Conservation (phyloP, 2,113 vertebrate genomes). For the Lampris incognitus region DNA sequence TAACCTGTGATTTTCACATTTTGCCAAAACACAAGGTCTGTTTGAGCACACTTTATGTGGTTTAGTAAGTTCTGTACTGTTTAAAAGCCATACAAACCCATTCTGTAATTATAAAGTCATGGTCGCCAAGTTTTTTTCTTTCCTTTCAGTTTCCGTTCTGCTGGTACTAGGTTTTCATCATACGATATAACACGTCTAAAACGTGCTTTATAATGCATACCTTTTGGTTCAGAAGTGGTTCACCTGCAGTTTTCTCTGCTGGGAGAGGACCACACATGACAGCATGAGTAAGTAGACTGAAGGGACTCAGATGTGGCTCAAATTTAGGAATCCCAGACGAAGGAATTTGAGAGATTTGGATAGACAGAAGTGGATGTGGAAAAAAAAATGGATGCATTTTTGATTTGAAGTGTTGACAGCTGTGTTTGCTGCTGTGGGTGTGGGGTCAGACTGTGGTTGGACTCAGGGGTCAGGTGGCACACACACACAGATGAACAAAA, state of each 20-base stretch:
- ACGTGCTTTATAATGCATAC: constrained; percentile 34
- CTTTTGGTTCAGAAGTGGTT: constrained; percentile 67
- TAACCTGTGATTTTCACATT: no score
- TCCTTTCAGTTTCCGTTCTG: no score
- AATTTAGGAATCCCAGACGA: constrained; percentile 61
- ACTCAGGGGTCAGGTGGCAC: constrained; percentile 73
- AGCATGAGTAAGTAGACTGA: constrained; percentile 44
- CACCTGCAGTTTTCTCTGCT: constrained; percentile 75
- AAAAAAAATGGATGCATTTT: background rate
- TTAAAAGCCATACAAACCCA: no score
- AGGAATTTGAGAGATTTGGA: constrained; percentile 28
- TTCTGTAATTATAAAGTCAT: no score
- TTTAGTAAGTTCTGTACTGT: no score
- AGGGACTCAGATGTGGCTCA: constrained; percentile 69
- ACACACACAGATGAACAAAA: constrained; percentile 2
- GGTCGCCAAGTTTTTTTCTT: no score
- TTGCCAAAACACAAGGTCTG: no score
- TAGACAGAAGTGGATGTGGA: background rate
- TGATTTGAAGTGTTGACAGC: constrained; percentile 69
- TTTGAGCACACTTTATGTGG: no score
- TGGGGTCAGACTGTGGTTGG: constrained; percentile 42
- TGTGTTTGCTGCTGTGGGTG: constrained; percentile 54
- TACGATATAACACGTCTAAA: constrained; percentile 40
- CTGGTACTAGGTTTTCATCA: background rate
- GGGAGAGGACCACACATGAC: constrained; percentile 69